A percentile compares a stretch with the other conserved stretches of the same genome.
phyloP scores from a whole-genome alignment of 1,140 invertebrate species.

The Mylabris phalerata region DNA sequence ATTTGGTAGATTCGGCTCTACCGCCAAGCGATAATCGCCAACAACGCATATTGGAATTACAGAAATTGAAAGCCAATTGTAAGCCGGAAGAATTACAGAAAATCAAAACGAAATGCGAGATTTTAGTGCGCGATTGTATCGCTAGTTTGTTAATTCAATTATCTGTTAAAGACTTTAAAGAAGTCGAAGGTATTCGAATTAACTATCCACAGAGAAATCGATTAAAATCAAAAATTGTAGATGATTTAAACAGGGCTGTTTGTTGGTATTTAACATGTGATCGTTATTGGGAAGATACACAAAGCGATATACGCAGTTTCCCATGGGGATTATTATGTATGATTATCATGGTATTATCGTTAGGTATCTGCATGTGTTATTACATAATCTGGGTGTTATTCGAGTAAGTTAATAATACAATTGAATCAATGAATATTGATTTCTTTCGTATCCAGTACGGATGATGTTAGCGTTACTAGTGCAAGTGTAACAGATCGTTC shows the following conservation, averaged over 20 bases:
- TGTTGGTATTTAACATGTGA: conserved; percentile 90
- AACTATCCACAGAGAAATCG: background rate
- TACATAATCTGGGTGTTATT: conserved; percentile 86
- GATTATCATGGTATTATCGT: conserved; percentile 66
- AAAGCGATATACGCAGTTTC: conserved; percentile 64
- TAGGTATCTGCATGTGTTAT: conserved; percentile 78
- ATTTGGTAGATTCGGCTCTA: conserved; percentile 62
- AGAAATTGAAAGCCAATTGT: conserved; percentile 71
- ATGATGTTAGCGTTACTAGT: conserved; percentile 55
- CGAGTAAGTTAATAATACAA: conserved; percentile 59
- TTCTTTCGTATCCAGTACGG: conserved; percentile 45
- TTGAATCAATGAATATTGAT: conserved; percentile 7
- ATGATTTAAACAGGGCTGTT: conserved; percentile 76
- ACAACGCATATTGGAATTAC: conserved; percentile 56
- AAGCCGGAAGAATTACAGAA: conserved; percentile 72
- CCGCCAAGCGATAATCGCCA: conserved; percentile 57
- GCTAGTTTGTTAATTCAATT: conserved; percentile 69
- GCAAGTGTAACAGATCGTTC: conserved; percentile 55
- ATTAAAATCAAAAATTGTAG: conserved; percentile 45
- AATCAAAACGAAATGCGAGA: conserved; percentile 54
- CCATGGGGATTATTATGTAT: conserved; percentile 71
- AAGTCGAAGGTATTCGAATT: conserved; percentile 64
- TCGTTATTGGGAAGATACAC: conserved; percentile 81
- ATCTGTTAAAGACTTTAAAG: conserved; percentile 73
- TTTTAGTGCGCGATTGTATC: conserved; percentile 66